Base-by-base conservation (phyloP, 1,140 invertebrate genomes). In the Drosophila sechellia region DNA sequence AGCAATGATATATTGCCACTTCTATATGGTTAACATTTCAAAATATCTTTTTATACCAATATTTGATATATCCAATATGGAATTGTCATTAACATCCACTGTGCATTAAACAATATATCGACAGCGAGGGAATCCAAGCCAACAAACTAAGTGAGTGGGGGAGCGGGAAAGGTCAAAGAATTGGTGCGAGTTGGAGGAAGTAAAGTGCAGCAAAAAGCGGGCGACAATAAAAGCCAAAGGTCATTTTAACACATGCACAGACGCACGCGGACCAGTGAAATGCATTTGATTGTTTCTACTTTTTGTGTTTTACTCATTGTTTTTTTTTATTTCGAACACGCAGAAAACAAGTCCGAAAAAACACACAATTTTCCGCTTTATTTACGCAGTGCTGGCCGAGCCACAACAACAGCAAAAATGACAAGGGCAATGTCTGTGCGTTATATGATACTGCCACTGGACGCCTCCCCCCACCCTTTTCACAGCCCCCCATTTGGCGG, bases 231-330 rank as follows among this genome's bases (percentile, higher is more conserved):
- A 89, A 83, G 76, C 72, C 76, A 87, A 89, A 89, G 83, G 83
- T 87, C 79, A 87, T 57, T 83, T 77, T 73, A 65, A 69, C 79
- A 79, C 65, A 86, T 64, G 39, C 54, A 52, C 79, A 64, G 49
- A 46, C 42, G 46, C 12, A 56, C 40, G 31, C 49, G 5, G 48
- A n/a, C 40, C 50, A 89, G 84, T 79, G 79, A 73, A 84, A 79
- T 84, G 84, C 72, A 84, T 87, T 87, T 89, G 84, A 87, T 87
- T 87, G 84, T 83, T 83, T 89, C 72, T 73, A 34, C 74, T 76
- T 73, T 76, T 56, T 17, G 10, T 22, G 31, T 34, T 13, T 40
- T 8, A 58, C 55, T 79, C 56, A 49, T 59, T 59, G 61, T 78
- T 63, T 53, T 56, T 53, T 56, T 63, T 55, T 37, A 20, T 40